A percentile compares a stretch with the other conserved stretches of the same genome.
These are phyloP conservation scores for Archilochus colubris DNA, from an alignment of 2,113 vertebrate species.

Conservation along the genomic window DNA sequence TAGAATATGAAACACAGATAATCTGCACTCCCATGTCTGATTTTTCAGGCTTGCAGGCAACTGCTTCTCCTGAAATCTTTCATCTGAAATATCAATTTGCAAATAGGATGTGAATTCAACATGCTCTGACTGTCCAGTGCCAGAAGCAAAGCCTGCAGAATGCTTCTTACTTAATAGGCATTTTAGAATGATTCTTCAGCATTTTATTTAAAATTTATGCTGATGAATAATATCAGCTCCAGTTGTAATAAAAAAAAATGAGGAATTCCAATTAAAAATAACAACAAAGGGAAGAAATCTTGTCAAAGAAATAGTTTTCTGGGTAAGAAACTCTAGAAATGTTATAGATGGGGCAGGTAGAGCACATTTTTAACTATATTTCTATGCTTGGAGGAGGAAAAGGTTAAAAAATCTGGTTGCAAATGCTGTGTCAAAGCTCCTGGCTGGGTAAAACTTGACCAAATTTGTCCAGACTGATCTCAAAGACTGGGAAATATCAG, in stretches of 20 bases:
- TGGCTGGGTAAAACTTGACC: background rate
- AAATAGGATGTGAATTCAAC: background rate
- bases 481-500: background rate
- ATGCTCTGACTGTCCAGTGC: background rate
- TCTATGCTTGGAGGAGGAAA: background rate
- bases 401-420: background rate
- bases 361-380: background rate
- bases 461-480: background rate
- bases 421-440: background rate
- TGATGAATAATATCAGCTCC: background rate
- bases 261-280: background rate
- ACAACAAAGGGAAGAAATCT: background rate
- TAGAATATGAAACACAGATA: background rate
- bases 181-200: background rate
- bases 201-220: background rate
- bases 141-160: background rate
- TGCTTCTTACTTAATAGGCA: background rate
- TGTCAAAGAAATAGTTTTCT: background rate
- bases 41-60: background rate
- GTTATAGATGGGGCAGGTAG: background rate
- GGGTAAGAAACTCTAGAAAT: background rate
- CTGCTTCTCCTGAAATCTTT: background rate
- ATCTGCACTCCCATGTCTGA: background rate
- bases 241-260: background rate
- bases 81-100: background rate